Base-by-base conservation (phyloP, 23 tunicate genomes). In the Aplidium turbinatum region DNA sequence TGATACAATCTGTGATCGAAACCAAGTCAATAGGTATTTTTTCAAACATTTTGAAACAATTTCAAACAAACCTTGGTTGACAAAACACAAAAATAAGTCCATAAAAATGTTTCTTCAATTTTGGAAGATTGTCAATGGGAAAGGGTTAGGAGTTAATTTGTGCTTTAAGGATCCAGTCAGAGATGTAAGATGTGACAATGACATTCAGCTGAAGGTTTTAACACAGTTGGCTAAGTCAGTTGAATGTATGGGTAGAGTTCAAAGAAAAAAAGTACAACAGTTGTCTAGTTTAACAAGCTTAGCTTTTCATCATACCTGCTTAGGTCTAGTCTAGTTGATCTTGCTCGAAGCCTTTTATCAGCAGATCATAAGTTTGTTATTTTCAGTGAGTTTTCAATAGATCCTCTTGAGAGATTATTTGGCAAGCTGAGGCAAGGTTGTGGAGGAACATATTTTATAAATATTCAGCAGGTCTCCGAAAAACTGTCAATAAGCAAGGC, bases 41-140 rank as follows among this genome's bases (percentile, higher is more conserved):
- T n/a, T n/a, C n/a, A n/a, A n/a, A n/a, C n/a, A n/a, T n/a, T n/a
- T n/a, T n/a, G n/a, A n/a, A n/a, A n/a, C n/a, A n/a, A n/a, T n/a
- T n/a, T n/a, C n/a, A n/a, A n/a, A n/a, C n/a, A n/a, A n/a, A n/a
- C n/a, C n/a, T n/a, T n/a, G n/a, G n/a, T n/a, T n/a, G n/a, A n/a
- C n/a, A n/a, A n/a, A n/a, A n/a, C n/a, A n/a, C n/a, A n/a, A n/a
- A n/a, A n/a, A n/a, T n/a, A n/a, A 66, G 21, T 66, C 38, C 21
- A 66, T 66, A 7, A n/a, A 66, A 66, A 66, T 39, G 52, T 38
- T 36, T 66, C 30, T 36, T 19, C 53, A 66, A 38, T 66, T 66
- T 38, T 66, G 72, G 72, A 66, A 66, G 23, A 66, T 36, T 35
- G 51, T 38, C 38, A 66, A 66, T 61, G 38, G 27, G n/a, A 30